These are phyloP conservation scores for Callipepla squamata DNA, from an alignment of 2,113 vertebrate genomes.

Conservation along the genomic window DNA sequence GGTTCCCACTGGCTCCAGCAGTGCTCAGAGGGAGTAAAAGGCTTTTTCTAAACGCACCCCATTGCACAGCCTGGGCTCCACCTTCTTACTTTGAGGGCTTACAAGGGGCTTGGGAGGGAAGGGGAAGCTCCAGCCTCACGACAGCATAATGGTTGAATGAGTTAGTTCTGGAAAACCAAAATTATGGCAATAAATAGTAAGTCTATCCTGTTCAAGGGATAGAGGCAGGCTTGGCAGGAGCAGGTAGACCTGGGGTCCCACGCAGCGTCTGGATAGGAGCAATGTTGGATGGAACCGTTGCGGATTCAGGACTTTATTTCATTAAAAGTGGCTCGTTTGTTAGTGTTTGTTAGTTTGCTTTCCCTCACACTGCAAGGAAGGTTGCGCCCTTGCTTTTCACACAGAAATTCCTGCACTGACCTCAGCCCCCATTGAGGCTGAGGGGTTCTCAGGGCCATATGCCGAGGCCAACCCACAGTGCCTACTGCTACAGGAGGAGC, in stretches of 20 bases:
- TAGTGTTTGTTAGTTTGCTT: background rate
- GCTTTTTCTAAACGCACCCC: conserved; percentile 11
- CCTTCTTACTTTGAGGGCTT: background rate
- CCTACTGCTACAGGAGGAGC: background rate
- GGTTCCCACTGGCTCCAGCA: conserved; percentile 38
- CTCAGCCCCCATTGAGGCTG: background rate
- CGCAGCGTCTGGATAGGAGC: fast-evolving
- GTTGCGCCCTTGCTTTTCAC: background rate
- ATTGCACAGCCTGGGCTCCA: background rate
- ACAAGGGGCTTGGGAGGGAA: background rate
- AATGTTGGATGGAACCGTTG: background rate
- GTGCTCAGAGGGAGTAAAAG: background rate
- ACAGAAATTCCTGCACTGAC: background rate
- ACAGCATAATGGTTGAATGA: background rate
- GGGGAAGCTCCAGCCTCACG: background rate
- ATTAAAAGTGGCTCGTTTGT: fast-evolving
- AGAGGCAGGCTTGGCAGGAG: fast-evolving
- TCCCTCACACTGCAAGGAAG: fast-evolving
- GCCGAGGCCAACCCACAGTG: fast-evolving
- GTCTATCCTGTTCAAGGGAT: background rate
- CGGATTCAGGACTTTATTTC: background rate
- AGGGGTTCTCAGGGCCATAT: background rate
- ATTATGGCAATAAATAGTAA: fast-evolving
- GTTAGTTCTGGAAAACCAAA: background rate
- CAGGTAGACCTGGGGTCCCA: background rate